phyloP scores from a whole-genome alignment of 2,888 invertebrate genomes.

The Chymomyza procnemis region DNA sequence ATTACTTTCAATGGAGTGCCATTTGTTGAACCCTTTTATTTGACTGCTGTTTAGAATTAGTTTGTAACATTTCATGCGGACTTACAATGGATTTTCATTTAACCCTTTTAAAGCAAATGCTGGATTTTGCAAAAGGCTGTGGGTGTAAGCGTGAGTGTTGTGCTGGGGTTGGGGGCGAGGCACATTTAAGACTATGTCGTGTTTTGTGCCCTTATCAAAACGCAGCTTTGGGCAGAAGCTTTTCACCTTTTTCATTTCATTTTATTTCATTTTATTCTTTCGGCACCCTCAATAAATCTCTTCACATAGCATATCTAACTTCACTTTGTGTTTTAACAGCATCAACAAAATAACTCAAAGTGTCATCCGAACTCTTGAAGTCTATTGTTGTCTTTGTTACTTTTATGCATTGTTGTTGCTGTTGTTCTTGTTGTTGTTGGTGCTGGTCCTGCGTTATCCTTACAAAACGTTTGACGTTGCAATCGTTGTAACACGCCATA shows the following conservation, averaged over 20 bases:
- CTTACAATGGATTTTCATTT: neutral
- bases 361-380: slow-evolving; percentile 69
- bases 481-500: slow-evolving; percentile 34
- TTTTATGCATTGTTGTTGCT: slow-evolving; percentile 32
- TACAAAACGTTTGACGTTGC: slow-evolving; percentile 61
- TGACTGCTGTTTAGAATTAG: neutral
- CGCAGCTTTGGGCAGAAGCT: slow-evolving; percentile 39
- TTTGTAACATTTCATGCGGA: neutral
- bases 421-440: slow-evolving; percentile 16
- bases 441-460: slow-evolving; percentile 41
- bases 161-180: neutral
- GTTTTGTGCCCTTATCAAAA: slow-evolving; percentile 45
- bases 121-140: neutral
- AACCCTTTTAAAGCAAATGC: slow-evolving; percentile 24
- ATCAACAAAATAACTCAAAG: slow-evolving; percentile 69
- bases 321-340: slow-evolving; percentile 53
- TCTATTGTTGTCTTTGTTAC: slow-evolving; percentile 59
- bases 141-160: slow-evolving; percentile 30
- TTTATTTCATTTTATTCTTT: slow-evolving; percentile 22
- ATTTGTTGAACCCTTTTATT: neutral
- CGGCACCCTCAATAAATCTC: slow-evolving; percentile 57
- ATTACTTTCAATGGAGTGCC: neutral
- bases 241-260: slow-evolving; percentile 41
- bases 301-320: slow-evolving; percentile 52
- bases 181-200: neutral